phyloP scores from a whole-genome alignment of 1,140 invertebrate species.

The Caerostris darwini region DNA sequence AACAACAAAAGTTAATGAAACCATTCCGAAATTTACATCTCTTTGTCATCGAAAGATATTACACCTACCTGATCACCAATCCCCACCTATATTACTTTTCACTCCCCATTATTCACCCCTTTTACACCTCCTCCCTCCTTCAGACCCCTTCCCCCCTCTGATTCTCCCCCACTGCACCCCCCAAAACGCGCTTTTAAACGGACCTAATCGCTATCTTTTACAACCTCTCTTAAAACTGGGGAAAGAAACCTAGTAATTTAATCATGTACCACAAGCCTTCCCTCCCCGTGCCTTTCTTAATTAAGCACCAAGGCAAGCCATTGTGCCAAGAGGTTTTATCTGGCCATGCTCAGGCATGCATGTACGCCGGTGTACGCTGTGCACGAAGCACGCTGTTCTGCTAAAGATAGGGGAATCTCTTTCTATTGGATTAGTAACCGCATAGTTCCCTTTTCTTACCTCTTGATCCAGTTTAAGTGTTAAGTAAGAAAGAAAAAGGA shows the following conservation, averaged over 20 bases:
- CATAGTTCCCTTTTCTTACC: conserved; percentile 45
- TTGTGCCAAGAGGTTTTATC: conserved; percentile 64
- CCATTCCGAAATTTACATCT: neutral
- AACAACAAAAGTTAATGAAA: neutral
- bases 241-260: conserved; percentile 65
- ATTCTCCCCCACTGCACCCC: neutral
- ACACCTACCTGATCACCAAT: neutral
- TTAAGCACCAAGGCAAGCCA: conserved; percentile 62
- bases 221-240: conserved; percentile 71
- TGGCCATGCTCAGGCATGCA: conserved; percentile 61
- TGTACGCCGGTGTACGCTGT: conserved; percentile 18
- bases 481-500: conserved; percentile 40
- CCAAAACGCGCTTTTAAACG: conserved; percentile 66
- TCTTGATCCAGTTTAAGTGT: conserved; percentile 28
- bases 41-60: neutral
- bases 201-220: conserved; percentile 74
- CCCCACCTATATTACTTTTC: neutral
- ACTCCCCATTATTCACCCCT: neutral
- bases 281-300: conserved; percentile 53
- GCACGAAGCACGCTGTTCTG: neutral
- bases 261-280: conserved; percentile 69
- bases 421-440: conserved; percentile 71
- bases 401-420: conserved; percentile 49
- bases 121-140: neutral
- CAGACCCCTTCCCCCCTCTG: neutral